Percentiles rank a stretch among this genome's conserved stretches.
Evolutionary conservation across 2,113 vertebrate species (phyloP).

Genomic region (Podiceps cristatus): DNA sequence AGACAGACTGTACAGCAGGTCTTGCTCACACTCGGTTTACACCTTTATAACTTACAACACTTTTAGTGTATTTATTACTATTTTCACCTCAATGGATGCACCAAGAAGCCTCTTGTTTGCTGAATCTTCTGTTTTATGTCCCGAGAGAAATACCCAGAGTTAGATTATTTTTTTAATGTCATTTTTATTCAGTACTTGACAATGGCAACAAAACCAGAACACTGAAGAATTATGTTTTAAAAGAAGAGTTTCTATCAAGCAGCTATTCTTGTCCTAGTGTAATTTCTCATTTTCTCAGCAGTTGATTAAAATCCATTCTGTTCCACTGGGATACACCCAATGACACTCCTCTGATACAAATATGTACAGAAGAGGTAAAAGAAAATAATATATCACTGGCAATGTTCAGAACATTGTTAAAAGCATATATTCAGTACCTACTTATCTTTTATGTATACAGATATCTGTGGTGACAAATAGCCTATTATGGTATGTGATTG

Average conservation of each 20-base stretch:
- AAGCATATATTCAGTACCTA: slow-evolving; percentile 19
- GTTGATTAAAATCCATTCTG: slow-evolving; percentile 60
- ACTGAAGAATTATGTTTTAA: slow-evolving; percentile 35
- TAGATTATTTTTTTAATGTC: background rate
- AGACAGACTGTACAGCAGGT: background rate
- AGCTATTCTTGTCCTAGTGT: slow-evolving; percentile 5
- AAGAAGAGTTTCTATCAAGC: slow-evolving; percentile 25
- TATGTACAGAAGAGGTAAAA: slow-evolving; percentile 39
- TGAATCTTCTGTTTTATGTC: background rate
- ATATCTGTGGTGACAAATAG: slow-evolving; percentile 32
- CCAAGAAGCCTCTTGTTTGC: background rate
- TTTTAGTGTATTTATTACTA: background rate
- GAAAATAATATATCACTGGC: slow-evolving; percentile 52
- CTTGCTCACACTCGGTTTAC: background rate
- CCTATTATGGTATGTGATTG: slow-evolving; percentile 17
- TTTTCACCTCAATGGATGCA: background rate
- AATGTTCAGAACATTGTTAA: background rate
- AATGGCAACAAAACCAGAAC: background rate
- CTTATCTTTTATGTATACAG: slow-evolving; percentile 43
- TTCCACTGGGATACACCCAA: slow-evolving; percentile 42
- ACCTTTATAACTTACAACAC: background rate
- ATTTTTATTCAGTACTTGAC: slow-evolving; percentile 50
- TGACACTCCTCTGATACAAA: slow-evolving; percentile 39
- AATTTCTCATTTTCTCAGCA: slow-evolving; percentile 58
- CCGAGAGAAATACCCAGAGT: background rate